Evolutionary conservation across 1,140 invertebrate species (phyloP).

Genomic region (Pachyrhynchus sulphureomaculatus): DNA sequence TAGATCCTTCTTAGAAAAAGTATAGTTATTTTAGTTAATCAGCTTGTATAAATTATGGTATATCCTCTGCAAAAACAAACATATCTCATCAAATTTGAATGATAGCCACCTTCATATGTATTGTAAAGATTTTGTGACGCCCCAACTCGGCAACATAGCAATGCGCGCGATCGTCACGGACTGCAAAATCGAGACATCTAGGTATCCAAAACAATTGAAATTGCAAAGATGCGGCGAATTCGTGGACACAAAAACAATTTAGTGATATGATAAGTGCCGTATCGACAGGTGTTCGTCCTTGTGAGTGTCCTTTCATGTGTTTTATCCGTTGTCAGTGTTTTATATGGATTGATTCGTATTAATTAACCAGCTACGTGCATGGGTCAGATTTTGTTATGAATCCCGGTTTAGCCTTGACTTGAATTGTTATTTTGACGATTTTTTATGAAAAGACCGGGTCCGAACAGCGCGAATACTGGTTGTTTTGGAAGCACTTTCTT

Average conservation of each 20-base stretch:
- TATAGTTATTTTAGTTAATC: too few species aligned
- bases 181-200: slow-evolving; percentile 39
- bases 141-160: slow-evolving; percentile 18
- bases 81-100: too few species aligned
- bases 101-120: too few species aligned
- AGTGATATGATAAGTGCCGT: slow-evolving; percentile 25
- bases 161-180: slow-evolving; percentile 22
- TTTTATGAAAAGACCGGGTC: slow-evolving; percentile 3
- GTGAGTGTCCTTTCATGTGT: slow-evolving; percentile 14
- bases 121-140: background rate
- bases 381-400: slow-evolving; percentile 20
- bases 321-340: background rate
- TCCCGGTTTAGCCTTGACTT: slow-evolving; percentile 37
- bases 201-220: slow-evolving; percentile 47
- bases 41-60: too few species aligned
- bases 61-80: too few species aligned
- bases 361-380: slow-evolving; percentile 9
- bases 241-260: slow-evolving; percentile 20
- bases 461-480: background rate
- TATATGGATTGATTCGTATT: background rate
- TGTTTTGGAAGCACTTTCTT: slow-evolving; percentile 3
- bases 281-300: slow-evolving; percentile 10
- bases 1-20: too few species aligned
- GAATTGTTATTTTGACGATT: slow-evolving; percentile 18
- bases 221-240: slow-evolving; percentile 37